Conservation (phyloP, 2,113 vertebrate species). For the Collichthys lucidus region DNA sequence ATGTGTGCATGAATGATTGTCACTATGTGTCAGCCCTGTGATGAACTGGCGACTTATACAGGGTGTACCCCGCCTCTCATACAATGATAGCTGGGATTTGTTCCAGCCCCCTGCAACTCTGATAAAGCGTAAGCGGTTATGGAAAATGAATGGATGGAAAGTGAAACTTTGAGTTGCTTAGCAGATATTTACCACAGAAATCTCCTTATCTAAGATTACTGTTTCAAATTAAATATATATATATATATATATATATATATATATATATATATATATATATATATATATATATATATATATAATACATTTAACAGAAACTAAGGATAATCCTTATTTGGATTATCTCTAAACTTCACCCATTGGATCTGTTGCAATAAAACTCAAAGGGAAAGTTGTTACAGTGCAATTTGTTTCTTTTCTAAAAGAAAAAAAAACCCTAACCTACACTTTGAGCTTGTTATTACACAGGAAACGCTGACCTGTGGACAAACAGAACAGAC, state of each 20-base stretch:
- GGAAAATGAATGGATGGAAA: neutral
- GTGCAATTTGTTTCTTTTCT: slow-evolving; percentile 30
- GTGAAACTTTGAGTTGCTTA: neutral
- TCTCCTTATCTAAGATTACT: neutral
- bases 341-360: neutral
- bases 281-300: too few species aligned
- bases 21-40: too few species aligned
- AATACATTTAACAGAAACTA: neutral
- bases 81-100: too few species aligned
- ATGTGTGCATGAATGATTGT: too few species aligned
- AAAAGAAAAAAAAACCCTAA: neutral
- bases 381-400: slow-evolving; percentile 23
- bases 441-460: slow-evolving; percentile 28
- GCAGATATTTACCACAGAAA: neutral
- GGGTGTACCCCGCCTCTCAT: too few species aligned
- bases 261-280: too few species aligned
- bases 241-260: too few species aligned
- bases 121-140: too few species aligned
- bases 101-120: too few species aligned
- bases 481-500: slow-evolving; percentile 32
- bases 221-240: neutral
- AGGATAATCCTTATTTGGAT: neutral
- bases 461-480: slow-evolving; percentile 42
- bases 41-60: too few species aligned
- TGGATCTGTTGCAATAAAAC: slow-evolving; percentile 3